phyloP scores from a whole-genome alignment of 2,888 invertebrate genomes.

The Palloptera scutellata region DNA sequence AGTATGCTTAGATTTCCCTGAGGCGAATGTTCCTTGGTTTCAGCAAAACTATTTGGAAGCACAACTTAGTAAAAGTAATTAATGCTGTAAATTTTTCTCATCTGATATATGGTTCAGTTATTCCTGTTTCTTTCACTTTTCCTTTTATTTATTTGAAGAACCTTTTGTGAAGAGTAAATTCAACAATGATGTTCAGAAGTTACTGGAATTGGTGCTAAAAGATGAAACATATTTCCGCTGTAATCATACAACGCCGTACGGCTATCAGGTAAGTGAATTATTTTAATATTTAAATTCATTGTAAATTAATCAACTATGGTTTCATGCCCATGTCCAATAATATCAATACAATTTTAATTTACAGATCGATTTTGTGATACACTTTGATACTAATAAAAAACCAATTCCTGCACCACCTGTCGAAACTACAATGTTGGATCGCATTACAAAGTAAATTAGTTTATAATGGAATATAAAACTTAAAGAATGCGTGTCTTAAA shows the following conservation, averaged over 20 bases:
- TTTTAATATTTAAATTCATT: background rate
- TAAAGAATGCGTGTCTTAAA: too few species aligned
- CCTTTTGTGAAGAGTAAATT: constrained; percentile 43
- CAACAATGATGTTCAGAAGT: constrained; percentile 49
- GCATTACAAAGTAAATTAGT: constrained; percentile 57
- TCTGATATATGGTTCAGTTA: background rate
- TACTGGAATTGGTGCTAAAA: constrained; percentile 51
- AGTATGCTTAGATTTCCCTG: constrained; percentile 72
- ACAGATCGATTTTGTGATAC: constrained; percentile 62
- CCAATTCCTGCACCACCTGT: constrained; percentile 49
- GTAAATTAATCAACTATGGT: background rate
- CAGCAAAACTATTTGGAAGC: constrained; percentile 70
- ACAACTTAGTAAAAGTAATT: constrained; percentile 64
- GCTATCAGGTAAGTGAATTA: constrained; percentile 52
- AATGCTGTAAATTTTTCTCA: background rate
- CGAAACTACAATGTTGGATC: constrained; percentile 57
- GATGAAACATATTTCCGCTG: constrained; percentile 54
- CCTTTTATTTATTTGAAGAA: constrained; percentile 35
- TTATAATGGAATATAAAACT: background rate
- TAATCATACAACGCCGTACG: constrained; percentile 63
- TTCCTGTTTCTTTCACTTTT: background rate
- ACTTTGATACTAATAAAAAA: constrained; percentile 56
- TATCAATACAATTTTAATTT: constrained; percentile 13
- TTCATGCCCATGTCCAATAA: background rate
- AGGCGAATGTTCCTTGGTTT: constrained; percentile 73